Percentiles rank a stretch among this genome's conserved stretches.
These are phyloP conservation scores for Mastomys coucha DNA, from an alignment of 2,113 vertebrate genomes.

Conservation along the genomic window DNA sequence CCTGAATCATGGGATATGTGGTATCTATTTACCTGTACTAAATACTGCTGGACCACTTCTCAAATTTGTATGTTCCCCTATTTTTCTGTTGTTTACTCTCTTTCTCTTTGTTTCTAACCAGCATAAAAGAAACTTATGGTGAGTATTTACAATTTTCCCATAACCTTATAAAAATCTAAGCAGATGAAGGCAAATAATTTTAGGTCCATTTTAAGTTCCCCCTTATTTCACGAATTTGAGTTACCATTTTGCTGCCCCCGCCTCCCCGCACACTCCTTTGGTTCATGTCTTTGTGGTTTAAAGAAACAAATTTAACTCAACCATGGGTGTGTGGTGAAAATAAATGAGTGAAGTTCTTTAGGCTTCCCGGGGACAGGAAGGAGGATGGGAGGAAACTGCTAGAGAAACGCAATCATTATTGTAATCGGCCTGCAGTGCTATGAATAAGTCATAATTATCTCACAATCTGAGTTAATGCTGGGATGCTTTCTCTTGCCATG, in stretches of 20 bases:
- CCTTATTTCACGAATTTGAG: slow-evolving; percentile 58
- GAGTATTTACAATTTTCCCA: neutral
- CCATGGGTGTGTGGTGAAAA: slow-evolving; percentile 67
- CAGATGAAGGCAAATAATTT: slow-evolving; percentile 51
- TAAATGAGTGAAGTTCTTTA: slow-evolving; percentile 78
- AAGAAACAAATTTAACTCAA: slow-evolving; percentile 64
- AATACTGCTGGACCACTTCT: slow-evolving; percentile 43
- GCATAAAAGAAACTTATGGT: neutral
- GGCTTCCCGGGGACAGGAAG: slow-evolving; percentile 79
- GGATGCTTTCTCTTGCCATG: slow-evolving; percentile 68
- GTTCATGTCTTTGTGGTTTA: slow-evolving; percentile 55
- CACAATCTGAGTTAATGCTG: slow-evolving; percentile 77
- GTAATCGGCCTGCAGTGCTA: slow-evolving; percentile 78
- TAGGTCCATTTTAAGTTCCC: slow-evolving; percentile 14
- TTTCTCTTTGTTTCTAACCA: neutral
- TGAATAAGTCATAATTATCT: slow-evolving; percentile 84
- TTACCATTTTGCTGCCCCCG: neutral
- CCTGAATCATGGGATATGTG: neutral
- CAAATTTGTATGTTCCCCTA: neutral
- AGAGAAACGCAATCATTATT: slow-evolving; percentile 80
- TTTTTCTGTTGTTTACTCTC: neutral
- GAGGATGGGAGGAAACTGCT: slow-evolving; percentile 78
- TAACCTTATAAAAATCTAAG: slow-evolving; percentile 60
- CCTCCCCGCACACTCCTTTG: neutral
- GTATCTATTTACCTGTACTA: neutral